Evolutionary conservation across 92 coral and sea anemone genomes (phyloP), one percentile per base, ranked within the genome.

Genomic region (Palythoa caribaeorum): DNA sequence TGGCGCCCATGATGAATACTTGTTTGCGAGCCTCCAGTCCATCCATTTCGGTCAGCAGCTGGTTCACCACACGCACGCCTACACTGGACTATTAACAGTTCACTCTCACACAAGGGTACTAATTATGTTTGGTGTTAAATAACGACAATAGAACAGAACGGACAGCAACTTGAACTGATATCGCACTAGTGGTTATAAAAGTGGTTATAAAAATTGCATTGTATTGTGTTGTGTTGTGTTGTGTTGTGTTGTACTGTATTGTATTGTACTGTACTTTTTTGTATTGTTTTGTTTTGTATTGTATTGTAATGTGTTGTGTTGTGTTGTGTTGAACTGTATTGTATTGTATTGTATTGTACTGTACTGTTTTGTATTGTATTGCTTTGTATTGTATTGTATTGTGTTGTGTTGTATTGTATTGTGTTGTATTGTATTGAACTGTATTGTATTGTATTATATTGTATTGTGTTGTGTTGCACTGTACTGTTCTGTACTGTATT

Each of bases 11-110:
- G 51, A 97, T 97, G 52, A 95, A 97, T 47, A 97, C 99, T 76
- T 97, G 99, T 69, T 97, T 97, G 77, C 99, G 93, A 2, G 99
- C 95, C 78, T 95, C 97, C 71, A 97, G 93, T 39, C 99, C 99
- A 76, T 97, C 99, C 99, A 97, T 97, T 89, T 97, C 99, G 5
- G 99, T 97, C 79, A 97, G 94, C 68, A 97, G 90, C 91, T 97
- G 99, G 87, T 97, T 97, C 17, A 97, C 99, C 35, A 97, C 99
- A 12, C 99, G 96, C 21, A 96, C 98, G 69, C 95, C 94, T 21
- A 92, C 95, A 65, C 95, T 95, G 9, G 99, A 97, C 99, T 97
- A 66, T 38, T 83, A 68, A 52, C 15, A 60, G 79, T 5, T 28
- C 36, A 36, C n/a, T 62, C 52, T 39, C 28, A 73, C n/a, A 7